Percentiles rank a stretch among this genome's conserved stretches.
phyloP scores from a whole-genome alignment of 2,113 vertebrate genomes.

The Heterochromis multidens region DNA sequence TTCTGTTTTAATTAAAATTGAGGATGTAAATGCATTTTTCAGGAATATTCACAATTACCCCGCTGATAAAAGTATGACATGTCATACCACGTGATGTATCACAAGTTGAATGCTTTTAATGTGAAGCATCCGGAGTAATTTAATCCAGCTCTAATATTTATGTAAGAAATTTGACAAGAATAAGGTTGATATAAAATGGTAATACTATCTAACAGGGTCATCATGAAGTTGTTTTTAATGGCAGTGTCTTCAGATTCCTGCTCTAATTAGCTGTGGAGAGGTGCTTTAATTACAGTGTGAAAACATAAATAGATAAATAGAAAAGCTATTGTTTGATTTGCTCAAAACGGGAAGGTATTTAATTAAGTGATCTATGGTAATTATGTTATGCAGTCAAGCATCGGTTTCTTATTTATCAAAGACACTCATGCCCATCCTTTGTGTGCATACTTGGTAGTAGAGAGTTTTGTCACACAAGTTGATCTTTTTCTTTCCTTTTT shows the following conservation, averaged over 20 bases:
- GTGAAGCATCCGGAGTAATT: background rate
- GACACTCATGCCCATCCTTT: background rate
- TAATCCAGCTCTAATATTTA: no score
- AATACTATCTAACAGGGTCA: background rate
- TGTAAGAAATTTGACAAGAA: no score
- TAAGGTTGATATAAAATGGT: background rate
- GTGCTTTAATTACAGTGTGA: background rate
- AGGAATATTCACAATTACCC: background rate
- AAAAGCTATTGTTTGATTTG: background rate
- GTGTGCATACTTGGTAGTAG: background rate
- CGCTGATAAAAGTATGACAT: background rate
- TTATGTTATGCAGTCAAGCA: background rate
- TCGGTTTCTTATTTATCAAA: background rate
- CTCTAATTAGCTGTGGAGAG: background rate
- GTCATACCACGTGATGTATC: no score
- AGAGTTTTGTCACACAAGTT: background rate
- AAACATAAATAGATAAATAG: background rate
- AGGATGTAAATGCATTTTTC: background rate
- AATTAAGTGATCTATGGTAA: background rate
- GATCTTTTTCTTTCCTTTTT: background rate
- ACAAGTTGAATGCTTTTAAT: background rate
- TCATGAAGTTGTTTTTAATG: background rate
- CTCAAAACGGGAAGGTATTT: background rate
- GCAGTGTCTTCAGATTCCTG: background rate
- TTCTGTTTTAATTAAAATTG: background rate